A percentile compares a stretch with the other conserved stretches of the same genome.
These are phyloP conservation scores for Rhimphoctona megacephalus DNA, from an alignment of 2,888 invertebrate species.

Conservation along the genomic window DNA sequence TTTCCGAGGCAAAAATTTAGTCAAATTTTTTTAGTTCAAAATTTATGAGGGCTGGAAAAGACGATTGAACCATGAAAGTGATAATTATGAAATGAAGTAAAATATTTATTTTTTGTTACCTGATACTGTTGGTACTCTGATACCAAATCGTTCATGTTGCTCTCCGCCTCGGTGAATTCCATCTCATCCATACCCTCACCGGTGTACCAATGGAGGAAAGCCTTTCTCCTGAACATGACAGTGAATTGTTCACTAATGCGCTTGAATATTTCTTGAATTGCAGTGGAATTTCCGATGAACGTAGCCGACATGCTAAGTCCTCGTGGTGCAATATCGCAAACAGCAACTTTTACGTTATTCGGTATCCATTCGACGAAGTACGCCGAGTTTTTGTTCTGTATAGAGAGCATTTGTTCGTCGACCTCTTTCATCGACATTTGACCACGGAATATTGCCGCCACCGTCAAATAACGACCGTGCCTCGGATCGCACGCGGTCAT, in stretches of 20 bases:
- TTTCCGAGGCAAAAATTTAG: neutral
- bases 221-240: slow-evolving; percentile 98
- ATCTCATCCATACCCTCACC: slow-evolving; percentile 99
- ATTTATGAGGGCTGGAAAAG: neutral
- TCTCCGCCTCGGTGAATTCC: slow-evolving; percentile 98
- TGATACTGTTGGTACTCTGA: slow-evolving; percentile 98
- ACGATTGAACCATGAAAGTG: neutral
- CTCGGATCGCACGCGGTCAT: slow-evolving; percentile 92
- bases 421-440: slow-evolving; percentile 92
- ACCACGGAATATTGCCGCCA: slow-evolving; percentile 90
- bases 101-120: slow-evolving; percentile 81
- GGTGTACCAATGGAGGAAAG: slow-evolving; percentile 99
- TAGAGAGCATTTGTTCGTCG: slow-evolving; percentile 90
- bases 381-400: slow-evolving; percentile 88
- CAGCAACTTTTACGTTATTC: slow-evolving; percentile 92
- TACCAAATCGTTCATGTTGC: slow-evolving; percentile 96
- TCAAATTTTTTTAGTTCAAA: neutral
- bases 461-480: slow-evolving; percentile 90
- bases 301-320: slow-evolving; percentile 95
- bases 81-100: neutral
- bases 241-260: slow-evolving; percentile 95
- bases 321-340: slow-evolving; percentile 92
- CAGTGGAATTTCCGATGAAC: slow-evolving; percentile 95
- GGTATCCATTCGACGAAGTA: slow-evolving; percentile 92
- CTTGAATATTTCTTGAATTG: slow-evolving; percentile 95